phyloP scores from a whole-genome alignment of 2,113 vertebrate genomes.

The Scopus umbretta region DNA sequence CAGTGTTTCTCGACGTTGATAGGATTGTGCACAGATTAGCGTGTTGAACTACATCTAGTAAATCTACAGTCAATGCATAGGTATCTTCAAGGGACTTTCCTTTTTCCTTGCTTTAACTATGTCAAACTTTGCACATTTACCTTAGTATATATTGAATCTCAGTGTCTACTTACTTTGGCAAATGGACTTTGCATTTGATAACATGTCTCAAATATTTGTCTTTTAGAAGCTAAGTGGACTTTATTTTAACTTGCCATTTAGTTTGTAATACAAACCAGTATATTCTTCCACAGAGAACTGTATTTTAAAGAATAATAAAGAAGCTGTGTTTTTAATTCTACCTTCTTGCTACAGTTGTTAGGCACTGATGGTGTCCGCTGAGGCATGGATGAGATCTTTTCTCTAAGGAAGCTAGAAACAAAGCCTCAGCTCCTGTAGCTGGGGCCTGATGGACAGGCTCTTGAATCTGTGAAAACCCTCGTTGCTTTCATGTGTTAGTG shows the following conservation, averaged over 20 bases:
- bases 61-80: not conserved
- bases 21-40: not conserved
- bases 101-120: not conserved
- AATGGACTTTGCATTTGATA: not conserved
- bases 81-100: not conserved
- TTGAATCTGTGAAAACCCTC: not conserved
- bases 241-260: not conserved
- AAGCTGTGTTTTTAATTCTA: not conserved
- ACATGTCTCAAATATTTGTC: constrained; percentile 31
- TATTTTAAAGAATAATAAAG: not conserved
- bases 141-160: not conserved
- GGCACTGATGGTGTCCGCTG: not conserved
- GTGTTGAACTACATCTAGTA: not conserved
- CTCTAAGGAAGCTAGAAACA: not conserved
- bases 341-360: not conserved
- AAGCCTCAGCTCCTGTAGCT: rapidly evolving
- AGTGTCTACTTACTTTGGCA: not conserved
- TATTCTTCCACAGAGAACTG: not conserved
- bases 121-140: not conserved
- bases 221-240: not conserved
- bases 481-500: not conserved
- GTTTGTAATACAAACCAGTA: not conserved
- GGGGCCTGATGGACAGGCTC: not conserved
- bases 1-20: not conserved
- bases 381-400: not conserved